Evolutionary conservation across 2,797 vertebrate species (phyloP), one percentile per base, ranked within the genome.

Genomic region (Eutrigla gurnardus): DNA sequence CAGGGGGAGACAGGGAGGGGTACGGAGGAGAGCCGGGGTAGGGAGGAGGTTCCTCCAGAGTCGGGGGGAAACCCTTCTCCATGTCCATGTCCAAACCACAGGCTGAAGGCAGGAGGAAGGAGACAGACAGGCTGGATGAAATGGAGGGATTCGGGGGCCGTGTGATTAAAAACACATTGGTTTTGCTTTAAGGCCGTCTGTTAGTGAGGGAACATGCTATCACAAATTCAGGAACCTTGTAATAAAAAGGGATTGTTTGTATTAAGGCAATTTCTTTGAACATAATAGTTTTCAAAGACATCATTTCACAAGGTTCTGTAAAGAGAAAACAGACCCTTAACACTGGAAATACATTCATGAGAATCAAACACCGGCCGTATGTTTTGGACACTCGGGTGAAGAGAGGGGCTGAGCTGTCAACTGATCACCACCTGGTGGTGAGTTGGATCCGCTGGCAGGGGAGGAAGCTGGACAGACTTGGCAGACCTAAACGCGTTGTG

Each of bases 71-170:
- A 57, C 93, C 90, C 80, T 96, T 96, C 90, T 95, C 93, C 88
- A 90, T 88, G 76, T 96, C 95, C 17, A 95, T 88, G 86, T 96
- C 96, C 68, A 94, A 90, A 49, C 86, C 93, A 87, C 95, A 96
- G 46, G 94, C 95, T 97, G 86, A n/a, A 57, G 68, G 60, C 59
- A 68, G 82, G 84, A 78, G 77, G 10, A 52, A 13, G 25, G 69
- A 81, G 12, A 73, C 74, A 73, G 69, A 88, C 66, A 83, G 73
- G 68, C 43, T 33, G 73, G 75, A 84, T 68, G 49, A 81, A 63
- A 64, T 3, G 39, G 60, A 62, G 52, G 80, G 50, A 77, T 54
- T 32, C 58, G 47, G 79, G 65, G 58, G 60, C 17, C 3, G 14
- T 25, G 52, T 62, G 57, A 72, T 72, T 60, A 53, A 55, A 68